phyloP scores from a whole-genome alignment of 92 coral and sea anemone genomes.

The Muricea muricata region DNA sequence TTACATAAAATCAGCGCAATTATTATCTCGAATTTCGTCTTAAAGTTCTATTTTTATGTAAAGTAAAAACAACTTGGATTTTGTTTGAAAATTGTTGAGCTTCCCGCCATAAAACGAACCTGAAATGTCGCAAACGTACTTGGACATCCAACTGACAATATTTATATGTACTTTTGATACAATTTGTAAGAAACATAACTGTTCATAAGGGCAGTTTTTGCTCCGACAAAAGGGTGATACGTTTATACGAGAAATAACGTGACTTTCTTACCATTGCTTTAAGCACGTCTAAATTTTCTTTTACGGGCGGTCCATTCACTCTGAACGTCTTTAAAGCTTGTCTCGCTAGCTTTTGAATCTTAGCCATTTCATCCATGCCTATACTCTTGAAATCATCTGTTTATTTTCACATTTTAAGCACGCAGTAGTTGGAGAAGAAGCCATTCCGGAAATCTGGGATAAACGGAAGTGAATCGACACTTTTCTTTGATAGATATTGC shows the following conservation, averaged over 20 bases:
- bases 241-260: background rate
- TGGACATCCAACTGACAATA: background rate
- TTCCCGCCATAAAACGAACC: too few species aligned
- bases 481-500: too few species aligned
- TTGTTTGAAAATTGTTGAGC: too few species aligned
- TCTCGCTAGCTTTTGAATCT: slow-evolving; percentile 79
- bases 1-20: too few species aligned
- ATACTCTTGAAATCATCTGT: background rate
- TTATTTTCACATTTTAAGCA: slow-evolving; percentile 6
- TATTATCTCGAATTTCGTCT: too few species aligned
- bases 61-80: too few species aligned
- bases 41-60: too few species aligned
- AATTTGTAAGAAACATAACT: background rate
- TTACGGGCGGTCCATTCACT: slow-evolving; percentile 65
- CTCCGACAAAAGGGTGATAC: too few species aligned
- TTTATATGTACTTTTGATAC: background rate
- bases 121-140: background rate
- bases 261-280: slow-evolving; percentile 70
- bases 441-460: background rate
- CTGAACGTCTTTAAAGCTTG: slow-evolving; percentile 87
- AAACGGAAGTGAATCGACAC: background rate
- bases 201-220: too few species aligned
- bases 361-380: slow-evolving; percentile 63
- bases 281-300: slow-evolving; percentile 79
- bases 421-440: background rate